Evolutionary conservation across 2,888 invertebrate genomes (phyloP).

Genomic region (Ecliptopera silaceata): DNA sequence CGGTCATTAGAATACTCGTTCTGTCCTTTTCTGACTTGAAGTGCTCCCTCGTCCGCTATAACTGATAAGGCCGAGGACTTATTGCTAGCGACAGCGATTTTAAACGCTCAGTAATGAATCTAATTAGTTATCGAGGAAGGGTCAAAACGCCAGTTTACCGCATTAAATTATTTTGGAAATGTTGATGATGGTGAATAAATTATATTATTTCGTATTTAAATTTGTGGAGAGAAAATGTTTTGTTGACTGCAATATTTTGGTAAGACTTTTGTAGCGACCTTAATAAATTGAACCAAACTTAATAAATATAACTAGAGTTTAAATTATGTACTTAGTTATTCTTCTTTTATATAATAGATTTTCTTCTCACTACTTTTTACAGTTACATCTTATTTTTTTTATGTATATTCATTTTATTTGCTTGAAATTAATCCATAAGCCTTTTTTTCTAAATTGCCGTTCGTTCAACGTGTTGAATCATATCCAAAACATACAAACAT

Average conservation of each 20-base stretch:
- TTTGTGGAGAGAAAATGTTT: neutral
- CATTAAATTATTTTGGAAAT: slow-evolving; percentile 28
- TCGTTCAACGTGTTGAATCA: no score
- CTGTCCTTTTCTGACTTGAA: slow-evolving; percentile 40
- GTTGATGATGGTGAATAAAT: slow-evolving; percentile 14
- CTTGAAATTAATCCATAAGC: no score
- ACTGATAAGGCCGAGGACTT: slow-evolving; percentile 46
- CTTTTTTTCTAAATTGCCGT: no score
- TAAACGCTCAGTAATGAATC: slow-evolving; percentile 22
- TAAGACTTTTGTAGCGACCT: neutral
- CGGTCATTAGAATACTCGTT: slow-evolving; percentile 57
- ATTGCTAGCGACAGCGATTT: slow-evolving; percentile 38
- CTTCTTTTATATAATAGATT: no score
- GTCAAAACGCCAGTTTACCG: slow-evolving; percentile 14
- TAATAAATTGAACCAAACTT: no score
- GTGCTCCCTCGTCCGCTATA: slow-evolving; percentile 57
- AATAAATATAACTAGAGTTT: no score
- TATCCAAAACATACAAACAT: no score
- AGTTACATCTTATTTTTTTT: no score
- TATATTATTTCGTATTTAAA: slow-evolving; percentile 1
- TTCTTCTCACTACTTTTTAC: no score
- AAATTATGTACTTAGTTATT: no score
- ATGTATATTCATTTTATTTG: no score
- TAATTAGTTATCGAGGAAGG: slow-evolving; percentile 19
- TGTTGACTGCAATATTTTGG: neutral